Base-by-base conservation (phyloP, 2,888 invertebrate species). In the Coleophora deauratella region DNA sequence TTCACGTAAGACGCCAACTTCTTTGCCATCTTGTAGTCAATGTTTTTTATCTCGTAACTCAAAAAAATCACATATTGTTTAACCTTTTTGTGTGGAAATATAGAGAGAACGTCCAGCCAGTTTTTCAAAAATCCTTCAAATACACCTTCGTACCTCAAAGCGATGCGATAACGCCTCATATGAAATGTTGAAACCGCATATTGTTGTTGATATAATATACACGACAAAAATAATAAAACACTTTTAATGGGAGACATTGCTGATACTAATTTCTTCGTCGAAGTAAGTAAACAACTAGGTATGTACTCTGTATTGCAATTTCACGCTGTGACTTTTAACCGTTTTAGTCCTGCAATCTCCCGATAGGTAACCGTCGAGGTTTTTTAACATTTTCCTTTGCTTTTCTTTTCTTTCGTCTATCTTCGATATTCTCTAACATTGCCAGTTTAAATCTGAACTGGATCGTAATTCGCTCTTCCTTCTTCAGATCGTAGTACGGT, bases 41-140 rank as follows among this genome's bases (percentile, higher is more conserved):
- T 43, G 31, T 44, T 40, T 3, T 40, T 41, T 9, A 75, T 44
- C 44, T 59, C 46, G n/a, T 42, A 45, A n/a, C 43, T 43, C 33
- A 80, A 45, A 9, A 59, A 43, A 40, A 48, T 52, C 21, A 62
- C 62, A 45, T 70, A 72, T 36, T 45, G 60, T 11, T 41, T 41
- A 1, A 78, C 35, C 27, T 55, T 62, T 42, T 47, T 57, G 27
- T 52, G 60, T 3, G 64, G 55, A 38, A 67, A 66, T 1, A 44
- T 55, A 2, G 61, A 52, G 27, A 79, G 33, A 9, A 68, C 32
- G 30, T 63, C 54, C 1, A 79, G 42, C 8, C 66, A 51, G 7
- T 54, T 52, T 27, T 47, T 54, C 21, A 80, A n/a, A 51, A 81
- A 78, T 9, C 35, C 54, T 43, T 57, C 63, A 38, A 80, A 81